Conservation (phyloP, 1,140 invertebrate genomes). For the Plectrocnemia conspersa region DNA sequence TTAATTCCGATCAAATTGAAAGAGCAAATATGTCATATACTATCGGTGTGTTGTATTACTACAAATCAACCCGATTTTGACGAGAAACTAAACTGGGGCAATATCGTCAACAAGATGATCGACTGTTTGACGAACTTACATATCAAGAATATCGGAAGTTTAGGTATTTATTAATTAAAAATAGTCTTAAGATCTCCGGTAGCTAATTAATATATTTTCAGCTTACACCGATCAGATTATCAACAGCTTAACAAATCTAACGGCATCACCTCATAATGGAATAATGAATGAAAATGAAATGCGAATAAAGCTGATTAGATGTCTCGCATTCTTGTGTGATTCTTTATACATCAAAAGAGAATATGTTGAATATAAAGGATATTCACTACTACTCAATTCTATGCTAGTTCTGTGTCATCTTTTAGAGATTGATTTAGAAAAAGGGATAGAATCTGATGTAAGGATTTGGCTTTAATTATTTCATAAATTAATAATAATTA, state of each 20-base stretch:
- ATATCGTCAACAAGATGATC: conserved; percentile 43
- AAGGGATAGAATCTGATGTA: conserved; percentile 19
- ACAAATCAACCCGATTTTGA: not conserved
- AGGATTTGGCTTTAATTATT: not conserved
- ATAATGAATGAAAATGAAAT: not conserved
- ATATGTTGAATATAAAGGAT: conserved; percentile 27
- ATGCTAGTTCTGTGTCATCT: conserved; percentile 25
- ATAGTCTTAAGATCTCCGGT: not conserved
- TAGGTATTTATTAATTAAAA: conserved; percentile 39
- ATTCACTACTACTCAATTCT: conserved; percentile 24
- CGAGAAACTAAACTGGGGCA: conserved; percentile 35
- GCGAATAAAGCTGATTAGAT: not conserved
- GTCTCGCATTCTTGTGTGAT: conserved; percentile 8
- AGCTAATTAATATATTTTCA: conserved; percentile 18
- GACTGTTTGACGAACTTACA: conserved; percentile 44
- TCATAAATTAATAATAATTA: not conserved
- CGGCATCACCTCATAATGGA: conserved; percentile 6
- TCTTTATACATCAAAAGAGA: conserved; percentile 19
- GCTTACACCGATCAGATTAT: conserved; percentile 29
- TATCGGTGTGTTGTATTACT: conserved; percentile 20
- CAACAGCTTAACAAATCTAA: conserved; percentile 26
- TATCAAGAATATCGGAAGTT: conserved; percentile 48
- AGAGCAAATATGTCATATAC: conserved; percentile 7
- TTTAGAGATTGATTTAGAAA: conserved; percentile 12
- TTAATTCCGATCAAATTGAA: conserved; percentile 3